Evolutionary conservation across 1,140 invertebrate genomes (phyloP), one percentile per base, ranked within the genome.

Genomic region (Calliopsis andreniformis): DNA sequence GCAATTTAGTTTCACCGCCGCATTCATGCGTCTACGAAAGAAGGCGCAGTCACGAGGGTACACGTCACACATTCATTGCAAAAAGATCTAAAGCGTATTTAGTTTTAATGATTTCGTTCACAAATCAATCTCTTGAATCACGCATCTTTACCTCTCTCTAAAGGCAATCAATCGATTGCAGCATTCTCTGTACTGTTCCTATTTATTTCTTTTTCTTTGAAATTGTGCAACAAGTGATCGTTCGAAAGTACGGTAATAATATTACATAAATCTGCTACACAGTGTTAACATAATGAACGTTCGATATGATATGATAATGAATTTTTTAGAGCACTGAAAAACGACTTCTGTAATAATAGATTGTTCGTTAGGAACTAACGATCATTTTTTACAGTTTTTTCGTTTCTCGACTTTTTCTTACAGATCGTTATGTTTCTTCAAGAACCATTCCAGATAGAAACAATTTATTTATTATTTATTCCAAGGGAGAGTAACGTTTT

Each of bases 1-100:
- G 23, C 20, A 30, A 55, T 28, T 55, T 45, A 32, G 43, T 79
- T 76, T 78, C 64, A 63, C 25, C 35, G 35, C 8, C 35, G 25
- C 18, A 20, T 47, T 76, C 55, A 45, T 62, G 8, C 12, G 55
- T 39, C 42, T 39, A 45, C 28, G 67, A 23, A 16, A 32, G 32
- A 8, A 12, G 6, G 28, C 20, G 32, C 8, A 42, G 35, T 20
- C 5, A 20, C 35, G n/a, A 16, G 6, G 16, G 30, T 28, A 32
- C 43, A 12, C 20, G 39, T 23, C 25, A 32, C 43, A 12, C 20
- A 25, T 23, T 58, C 28, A 18, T 69, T 58, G 10, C 32, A 25
- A 55, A 53, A 43, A 20, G 20, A 72, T 43, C 35, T n/a, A 42
- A 72, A 35, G 25, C 3, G 18, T 16, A 30, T 12, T 23, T 3